These are phyloP conservation scores for Nerophis ophidion DNA, from an alignment of 2,113 vertebrate species.

Conservation along the genomic window DNA sequence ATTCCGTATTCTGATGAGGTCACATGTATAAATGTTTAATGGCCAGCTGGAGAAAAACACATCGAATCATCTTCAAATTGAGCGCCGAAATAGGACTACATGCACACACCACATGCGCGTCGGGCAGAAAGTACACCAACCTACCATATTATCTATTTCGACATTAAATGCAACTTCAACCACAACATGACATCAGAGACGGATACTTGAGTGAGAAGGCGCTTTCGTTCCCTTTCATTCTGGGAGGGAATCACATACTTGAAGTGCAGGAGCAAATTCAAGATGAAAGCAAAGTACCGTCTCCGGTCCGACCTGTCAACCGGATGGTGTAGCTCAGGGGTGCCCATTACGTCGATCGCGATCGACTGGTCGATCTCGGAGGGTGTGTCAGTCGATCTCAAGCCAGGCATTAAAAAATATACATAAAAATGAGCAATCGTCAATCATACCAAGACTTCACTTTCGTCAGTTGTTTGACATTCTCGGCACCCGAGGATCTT, in stretches of 20 bases:
- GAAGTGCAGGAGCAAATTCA: slow-evolving; percentile 49
- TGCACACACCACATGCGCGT: slow-evolving; percentile 8
- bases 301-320: slow-evolving; percentile 46
- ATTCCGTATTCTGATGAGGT: background rate
- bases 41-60: slow-evolving; percentile 11
- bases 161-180: slow-evolving; percentile 24
- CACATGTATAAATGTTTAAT: slow-evolving; percentile 6
- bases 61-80: slow-evolving; percentile 9
- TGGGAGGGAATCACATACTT: slow-evolving; percentile 41
- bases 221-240: slow-evolving; percentile 36
- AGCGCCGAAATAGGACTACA: slow-evolving; percentile 10
- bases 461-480: no score
- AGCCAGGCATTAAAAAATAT: no score
- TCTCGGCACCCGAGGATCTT: no score
- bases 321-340: slow-evolving; percentile 26
- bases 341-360: no score
- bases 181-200: slow-evolving; percentile 43
- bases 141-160: slow-evolving; percentile 45
- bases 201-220: slow-evolving; percentile 29
- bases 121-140: slow-evolving; percentile 26
- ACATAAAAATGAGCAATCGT: no score
- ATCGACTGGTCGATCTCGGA: no score
- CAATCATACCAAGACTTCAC: no score
- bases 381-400: no score
- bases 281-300: slow-evolving; percentile 49